These are phyloP conservation scores for Watsonalla cultraria DNA, from an alignment of 2,888 invertebrate species.

Conservation along the genomic window DNA sequence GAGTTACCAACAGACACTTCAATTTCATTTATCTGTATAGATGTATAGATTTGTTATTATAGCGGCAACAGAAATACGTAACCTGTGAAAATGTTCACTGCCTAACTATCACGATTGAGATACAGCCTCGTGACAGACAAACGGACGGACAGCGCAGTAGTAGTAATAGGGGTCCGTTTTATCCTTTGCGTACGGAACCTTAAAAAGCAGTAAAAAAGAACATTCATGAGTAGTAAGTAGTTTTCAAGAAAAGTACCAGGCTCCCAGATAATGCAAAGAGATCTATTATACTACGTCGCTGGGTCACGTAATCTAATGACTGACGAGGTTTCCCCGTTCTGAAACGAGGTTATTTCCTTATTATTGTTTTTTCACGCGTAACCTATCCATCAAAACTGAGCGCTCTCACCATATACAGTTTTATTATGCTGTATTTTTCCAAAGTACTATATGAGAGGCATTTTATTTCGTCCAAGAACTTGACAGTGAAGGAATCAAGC, in stretches of 20 bases:
- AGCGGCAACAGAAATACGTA: too few species aligned
- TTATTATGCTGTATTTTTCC: conserved; percentile 1
- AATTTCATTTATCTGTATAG: too few species aligned
- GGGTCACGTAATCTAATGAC: conserved; percentile 7
- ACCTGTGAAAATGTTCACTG: too few species aligned
- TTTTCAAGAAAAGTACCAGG: background rate
- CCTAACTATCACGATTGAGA: too few species aligned
- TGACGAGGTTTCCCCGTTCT: conserved; percentile 11
- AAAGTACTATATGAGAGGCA: background rate
- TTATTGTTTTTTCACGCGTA: conserved; percentile 25
- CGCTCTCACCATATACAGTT: background rate
- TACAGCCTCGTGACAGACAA: too few species aligned
- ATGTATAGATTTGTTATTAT: too few species aligned
- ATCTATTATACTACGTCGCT: background rate
- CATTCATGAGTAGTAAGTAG: too few species aligned
- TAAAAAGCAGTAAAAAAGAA: too few species aligned
- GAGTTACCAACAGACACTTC: too few species aligned
- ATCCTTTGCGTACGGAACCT: too few species aligned
- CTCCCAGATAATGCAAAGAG: background rate
- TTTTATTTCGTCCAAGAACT: background rate
- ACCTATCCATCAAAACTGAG: conserved; percentile 24
- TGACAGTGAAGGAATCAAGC: background rate
- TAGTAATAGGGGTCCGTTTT: too few species aligned
- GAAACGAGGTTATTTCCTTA: conserved; percentile 23
- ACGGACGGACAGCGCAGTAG: too few species aligned